A percentile compares a stretch with the other conserved stretches of the same genome.
Evolutionary conservation across 2,113 vertebrate genomes (phyloP).

Genomic region (Myotis lucifugus): DNA sequence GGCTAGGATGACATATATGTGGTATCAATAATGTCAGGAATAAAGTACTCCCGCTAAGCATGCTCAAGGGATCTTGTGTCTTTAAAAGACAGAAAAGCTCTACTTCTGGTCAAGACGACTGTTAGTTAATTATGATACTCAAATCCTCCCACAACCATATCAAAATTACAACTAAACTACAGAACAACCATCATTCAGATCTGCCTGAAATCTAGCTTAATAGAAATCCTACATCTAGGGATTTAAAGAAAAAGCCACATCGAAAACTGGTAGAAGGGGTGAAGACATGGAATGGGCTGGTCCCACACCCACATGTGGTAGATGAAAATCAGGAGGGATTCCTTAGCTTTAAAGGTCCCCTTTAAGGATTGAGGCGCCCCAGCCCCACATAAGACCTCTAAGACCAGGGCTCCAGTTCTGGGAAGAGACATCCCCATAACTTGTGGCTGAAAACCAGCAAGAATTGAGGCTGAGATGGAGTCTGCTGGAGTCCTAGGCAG

Average conservation of each 20-base stretch:
- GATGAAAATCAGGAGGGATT: neutral
- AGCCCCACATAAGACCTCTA: neutral
- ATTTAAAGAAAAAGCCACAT: neutral
- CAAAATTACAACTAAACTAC: neutral
- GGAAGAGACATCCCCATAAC: neutral
- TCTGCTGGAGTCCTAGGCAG: neutral
- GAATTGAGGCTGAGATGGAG: neutral
- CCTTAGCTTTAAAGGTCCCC: neutral
- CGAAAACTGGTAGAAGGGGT: neutral
- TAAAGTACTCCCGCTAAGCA: conserved; percentile 47
- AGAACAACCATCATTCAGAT: neutral
- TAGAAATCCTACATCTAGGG: neutral
- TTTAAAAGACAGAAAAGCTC: conserved; percentile 49
- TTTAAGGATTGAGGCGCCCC: neutral
- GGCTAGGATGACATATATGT: conserved; percentile 32
- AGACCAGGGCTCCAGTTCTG: neutral
- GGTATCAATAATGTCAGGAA: conserved; percentile 51
- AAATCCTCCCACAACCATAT: neutral
- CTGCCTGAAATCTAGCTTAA: neutral
- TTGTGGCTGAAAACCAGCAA: neutral
- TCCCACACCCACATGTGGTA: neutral
- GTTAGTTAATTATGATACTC: neutral
- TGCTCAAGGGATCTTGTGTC: neutral
- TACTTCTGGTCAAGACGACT: neutral
- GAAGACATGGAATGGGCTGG: neutral